phyloP scores from a whole-genome alignment of 2,113 vertebrate genomes.

The Datnioides undecimradiatus region DNA sequence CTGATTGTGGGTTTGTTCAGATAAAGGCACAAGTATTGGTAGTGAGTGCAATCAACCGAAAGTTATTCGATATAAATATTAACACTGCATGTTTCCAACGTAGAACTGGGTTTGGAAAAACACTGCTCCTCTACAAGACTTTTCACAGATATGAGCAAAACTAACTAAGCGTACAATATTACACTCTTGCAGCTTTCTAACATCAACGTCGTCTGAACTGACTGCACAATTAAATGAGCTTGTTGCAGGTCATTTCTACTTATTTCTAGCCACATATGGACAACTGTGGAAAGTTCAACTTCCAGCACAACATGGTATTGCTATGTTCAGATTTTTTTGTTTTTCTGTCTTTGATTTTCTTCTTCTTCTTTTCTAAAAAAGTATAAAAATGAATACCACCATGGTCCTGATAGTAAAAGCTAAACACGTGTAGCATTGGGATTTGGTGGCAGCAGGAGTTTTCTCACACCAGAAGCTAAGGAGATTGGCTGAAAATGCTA shows the following conservation, averaged over 20 bases:
- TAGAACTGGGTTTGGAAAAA: slow-evolving; percentile 51
- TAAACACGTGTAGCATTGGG: slow-evolving; percentile 61
- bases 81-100: slow-evolving; percentile 75
- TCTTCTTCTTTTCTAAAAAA: slow-evolving; percentile 66
- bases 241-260: slow-evolving; percentile 29
- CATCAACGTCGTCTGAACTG: slow-evolving; percentile 5
- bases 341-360: slow-evolving; percentile 12
- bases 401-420: slow-evolving; percentile 67
- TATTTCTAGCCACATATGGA: slow-evolving; percentile 58
- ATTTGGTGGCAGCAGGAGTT: slow-evolving; percentile 61
- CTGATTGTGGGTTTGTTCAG: slow-evolving; percentile 76
- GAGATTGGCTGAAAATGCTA: slow-evolving; percentile 43
- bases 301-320: slow-evolving; percentile 75
- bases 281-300: slow-evolving; percentile 53
- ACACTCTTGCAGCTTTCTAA: slow-evolving; percentile 39
- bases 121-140: slow-evolving; percentile 60
- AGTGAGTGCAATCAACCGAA: slow-evolving; percentile 72
- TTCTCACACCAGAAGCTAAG: slow-evolving; percentile 56
- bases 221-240: slow-evolving; percentile 23
- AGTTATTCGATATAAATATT: slow-evolving; percentile 32
- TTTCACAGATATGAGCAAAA: slow-evolving; percentile 66
- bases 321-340: slow-evolving; percentile 65
- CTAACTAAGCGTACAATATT: slow-evolving; percentile 40
- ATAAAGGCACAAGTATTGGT: slow-evolving; percentile 83
- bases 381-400: slow-evolving; percentile 69